These are phyloP conservation scores for Pectinophora gossypiella DNA, from an alignment of 1,140 invertebrate genomes.

Conservation along the genomic window DNA sequence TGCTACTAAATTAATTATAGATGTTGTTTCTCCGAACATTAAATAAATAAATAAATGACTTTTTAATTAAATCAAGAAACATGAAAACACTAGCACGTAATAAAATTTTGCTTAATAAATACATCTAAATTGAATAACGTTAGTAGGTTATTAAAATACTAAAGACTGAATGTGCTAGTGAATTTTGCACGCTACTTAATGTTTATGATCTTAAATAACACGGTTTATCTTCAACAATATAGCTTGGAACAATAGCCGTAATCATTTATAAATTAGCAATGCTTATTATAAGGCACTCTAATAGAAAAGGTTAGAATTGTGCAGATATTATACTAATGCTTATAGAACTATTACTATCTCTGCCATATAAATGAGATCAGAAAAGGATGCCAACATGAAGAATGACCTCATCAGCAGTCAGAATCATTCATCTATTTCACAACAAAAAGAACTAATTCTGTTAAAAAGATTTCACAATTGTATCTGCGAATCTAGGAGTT, in stretches of 20 bases:
- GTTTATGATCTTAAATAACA: constrained; percentile 39
- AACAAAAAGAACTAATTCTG: constrained; percentile 20
- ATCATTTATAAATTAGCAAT: constrained; percentile 13
- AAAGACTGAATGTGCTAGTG: too few species aligned
- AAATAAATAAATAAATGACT: too few species aligned
- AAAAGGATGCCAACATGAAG: constrained; percentile 10
- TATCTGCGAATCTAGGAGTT: constrained; percentile 16
- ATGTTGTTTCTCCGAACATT: too few species aligned
- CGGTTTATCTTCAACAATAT: constrained; percentile 17
- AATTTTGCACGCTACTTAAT: constrained; percentile 35
- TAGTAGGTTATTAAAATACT: too few species aligned
- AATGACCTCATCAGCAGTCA: constrained; percentile 9
- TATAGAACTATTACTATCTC: background rate
- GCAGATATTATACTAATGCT: constrained; percentile 6
- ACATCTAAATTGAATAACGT: too few species aligned
- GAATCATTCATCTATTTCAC: constrained; percentile 5
- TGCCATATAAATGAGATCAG: background rate
- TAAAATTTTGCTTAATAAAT: too few species aligned
- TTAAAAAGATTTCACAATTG: constrained; percentile 28
- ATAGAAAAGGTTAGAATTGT: constrained; percentile 7
- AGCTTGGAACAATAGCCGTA: constrained; percentile 14
- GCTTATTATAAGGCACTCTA: constrained; percentile 3
- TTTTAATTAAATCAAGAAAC: too few species aligned
- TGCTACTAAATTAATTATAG: too few species aligned
- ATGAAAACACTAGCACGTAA: too few species aligned